Evolutionary conservation across 92 coral and sea anemone species (phyloP), one percentile per base, ranked within the genome.

Genomic region (Epizoanthus rinbou): DNA sequence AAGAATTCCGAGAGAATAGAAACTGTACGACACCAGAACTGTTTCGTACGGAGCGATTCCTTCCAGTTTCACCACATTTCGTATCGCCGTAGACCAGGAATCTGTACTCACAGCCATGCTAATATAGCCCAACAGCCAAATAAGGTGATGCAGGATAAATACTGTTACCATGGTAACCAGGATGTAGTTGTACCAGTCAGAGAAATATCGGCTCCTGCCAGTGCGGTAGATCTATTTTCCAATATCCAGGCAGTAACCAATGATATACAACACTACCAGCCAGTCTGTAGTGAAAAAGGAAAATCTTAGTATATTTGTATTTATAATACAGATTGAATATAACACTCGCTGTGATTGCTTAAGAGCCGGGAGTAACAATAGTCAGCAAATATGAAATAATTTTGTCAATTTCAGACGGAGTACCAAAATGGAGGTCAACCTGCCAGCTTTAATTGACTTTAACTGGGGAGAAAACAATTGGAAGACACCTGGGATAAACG

Each of bases 201-300:
- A 73, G 63, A 65, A 81, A 45, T 80, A 86, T 39, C 79, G 86
- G 53, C 0, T 74, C 57, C 59, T 73, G 17, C 86, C 82, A 8
- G 83, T 79, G 53, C 57, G 89, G 63, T 73, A 73, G 41, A 81
- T 58, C 57, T 86, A 86, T 37, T 81, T 86, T 6, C 69, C 73
- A 45, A 86, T 47, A 37, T 86, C 89, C 39, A 86, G 52, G 16
- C 83, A 57, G 39, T 73, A 78, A 14, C 89, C 89, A 18, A 86
- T 52, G 57, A 86, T 41, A 41, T 31, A 86, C 16, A 24, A 10
- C 4, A 86, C 31, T 18, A 86, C 76, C 19, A 86, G 9, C 86
- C 89, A 86, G 65, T 86, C 89, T 86, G 70, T 8, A 62, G 6
- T 28, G 31, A 2, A 28, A 58, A 45, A 23, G 35, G 31, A 16